Conservation (phyloP, 2,888 invertebrate species). For the Onchidella celtica region DNA sequence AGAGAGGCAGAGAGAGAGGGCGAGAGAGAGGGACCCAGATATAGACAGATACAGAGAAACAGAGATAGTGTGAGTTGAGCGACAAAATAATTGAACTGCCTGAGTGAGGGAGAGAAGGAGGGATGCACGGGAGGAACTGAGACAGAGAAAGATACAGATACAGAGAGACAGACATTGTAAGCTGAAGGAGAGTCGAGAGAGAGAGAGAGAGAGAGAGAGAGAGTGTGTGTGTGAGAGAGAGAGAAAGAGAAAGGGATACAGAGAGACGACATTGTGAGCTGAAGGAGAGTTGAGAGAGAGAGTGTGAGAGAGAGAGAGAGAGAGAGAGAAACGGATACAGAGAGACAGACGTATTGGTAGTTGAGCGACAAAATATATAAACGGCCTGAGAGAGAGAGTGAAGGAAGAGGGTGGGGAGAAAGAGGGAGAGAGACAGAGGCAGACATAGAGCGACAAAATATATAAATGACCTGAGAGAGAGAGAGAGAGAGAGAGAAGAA, state of each 20-base stretch:
- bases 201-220: constrained; percentile 4
- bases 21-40: neutral
- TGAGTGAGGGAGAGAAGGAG: neutral
- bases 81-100: neutral
- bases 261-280: neutral
- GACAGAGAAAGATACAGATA: too few species aligned
- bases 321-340: neutral
- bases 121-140: too few species aligned
- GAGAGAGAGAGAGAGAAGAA: neutral
- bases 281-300: neutral
- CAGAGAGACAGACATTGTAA: too few species aligned
- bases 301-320: neutral
- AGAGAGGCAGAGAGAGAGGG: neutral
- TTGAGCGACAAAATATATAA: neutral
- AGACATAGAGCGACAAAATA: too few species aligned
- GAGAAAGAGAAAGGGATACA: neutral
- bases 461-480: too few species aligned
- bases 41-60: neutral
- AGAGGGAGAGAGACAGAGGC: too few species aligned
- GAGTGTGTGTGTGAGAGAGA: neutral
- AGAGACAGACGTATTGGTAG: neutral
- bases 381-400: neutral
- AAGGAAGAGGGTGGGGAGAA: neutral
- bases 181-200: neutral
- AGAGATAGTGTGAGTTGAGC: neutral